Conservation (phyloP, 2,888 invertebrate species). For the Pollenia amentaria region DNA sequence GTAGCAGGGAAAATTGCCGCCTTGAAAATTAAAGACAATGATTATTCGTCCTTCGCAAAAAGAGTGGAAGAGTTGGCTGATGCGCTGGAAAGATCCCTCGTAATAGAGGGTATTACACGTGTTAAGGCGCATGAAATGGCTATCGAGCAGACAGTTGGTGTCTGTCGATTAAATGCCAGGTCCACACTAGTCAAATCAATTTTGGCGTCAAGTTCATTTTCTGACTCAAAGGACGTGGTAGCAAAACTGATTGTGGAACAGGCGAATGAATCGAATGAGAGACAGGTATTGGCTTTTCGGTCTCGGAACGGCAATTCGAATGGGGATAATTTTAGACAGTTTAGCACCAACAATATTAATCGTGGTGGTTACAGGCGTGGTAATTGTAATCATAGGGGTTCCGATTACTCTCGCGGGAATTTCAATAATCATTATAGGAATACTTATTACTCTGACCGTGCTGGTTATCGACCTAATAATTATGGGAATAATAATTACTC, state of each 20-base stretch:
- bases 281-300: slow-evolving; percentile 4
- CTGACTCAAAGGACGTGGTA: no score
- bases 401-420: slow-evolving; percentile 26
- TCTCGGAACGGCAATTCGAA: slow-evolving; percentile 17
- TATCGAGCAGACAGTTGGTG: slow-evolving; percentile 31
- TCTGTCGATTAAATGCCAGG: slow-evolving; percentile 36
- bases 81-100: slow-evolving; percentile 33
- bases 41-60: slow-evolving; percentile 30
- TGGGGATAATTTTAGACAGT: slow-evolving; percentile 10
- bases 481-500: no score
- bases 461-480: no score
- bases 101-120: slow-evolving; percentile 15
- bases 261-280: slow-evolving; percentile 23
- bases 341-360: background rate
- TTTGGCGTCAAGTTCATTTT: no score
- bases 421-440: slow-evolving; percentile 8
- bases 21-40: slow-evolving; percentile 31
- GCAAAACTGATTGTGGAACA: no score
- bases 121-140: slow-evolving; percentile 48
- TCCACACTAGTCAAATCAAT: no score
- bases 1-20: slow-evolving; percentile 43
- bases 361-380: slow-evolving; percentile 14
- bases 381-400: background rate
- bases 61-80: slow-evolving; percentile 21
- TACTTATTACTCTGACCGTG: slow-evolving; percentile 12